Base-by-base conservation (phyloP, 1,140 invertebrate species). In the Nilaparvata lugens region DNA sequence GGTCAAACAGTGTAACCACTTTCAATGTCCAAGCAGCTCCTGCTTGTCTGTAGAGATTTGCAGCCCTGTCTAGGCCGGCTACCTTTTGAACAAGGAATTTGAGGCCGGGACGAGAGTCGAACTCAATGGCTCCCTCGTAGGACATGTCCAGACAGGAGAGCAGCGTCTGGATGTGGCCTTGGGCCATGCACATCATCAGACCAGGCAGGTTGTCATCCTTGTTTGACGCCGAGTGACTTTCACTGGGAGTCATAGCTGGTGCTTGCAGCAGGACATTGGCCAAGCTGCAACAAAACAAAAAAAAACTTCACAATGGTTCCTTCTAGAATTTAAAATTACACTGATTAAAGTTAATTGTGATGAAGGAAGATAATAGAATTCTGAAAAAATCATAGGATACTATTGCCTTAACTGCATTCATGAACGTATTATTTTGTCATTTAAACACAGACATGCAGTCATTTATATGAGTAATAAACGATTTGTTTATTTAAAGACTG, bases 51-150 rank as follows among this genome's bases (percentile, higher is more conserved):
- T 95, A 97, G 16, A 95, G 74, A 76, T 96, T 96, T 0, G 93
- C 91, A 11, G 92, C 90, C 66, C 89, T 83, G 40, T 89, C 87
- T 57, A 93, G 80, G 67, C 89, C 88, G 0, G 87, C 89, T 0
- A 96, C 92, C 78, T 95, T 96, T 73, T 96, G 92, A 48, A 95
- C 83, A 4, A 96, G 78, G 72, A 96, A 95, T 72, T 96, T 96
- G 6, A 97, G 74, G 0, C 93, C 93, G 0, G 93, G 93, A 18
- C 93, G 81, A 6, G 81, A 78, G 71, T 97, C 93, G 72, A 96
- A 95, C 66, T 91, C 88, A 67, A 87, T 79, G 0, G 92, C 87
- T 35, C 88, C 79, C 18, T 80, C 80, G 69, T 91, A 90, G 1
- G 91, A 92, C 35, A 89, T 77, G 61, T 92, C 85, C 43, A 95